Evolutionary conservation across 2,888 invertebrate genomes (phyloP), one percentile per base, ranked within the genome.

Genomic region (Ashinkailepas kermadecensis): DNA sequence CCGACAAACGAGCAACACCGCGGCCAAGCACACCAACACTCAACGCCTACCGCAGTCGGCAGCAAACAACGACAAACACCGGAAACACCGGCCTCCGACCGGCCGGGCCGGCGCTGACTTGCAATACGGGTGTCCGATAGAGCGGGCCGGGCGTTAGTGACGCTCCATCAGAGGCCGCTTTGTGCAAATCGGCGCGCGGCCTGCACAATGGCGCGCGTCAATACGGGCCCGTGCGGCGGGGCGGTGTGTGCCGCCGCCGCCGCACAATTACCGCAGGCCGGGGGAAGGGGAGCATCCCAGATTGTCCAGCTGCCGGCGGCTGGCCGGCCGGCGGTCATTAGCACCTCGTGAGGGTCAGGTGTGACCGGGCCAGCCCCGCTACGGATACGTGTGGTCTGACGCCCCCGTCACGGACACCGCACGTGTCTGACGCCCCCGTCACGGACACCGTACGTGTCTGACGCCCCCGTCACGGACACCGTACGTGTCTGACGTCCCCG

Each of bases 241-340:
- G 67, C 67, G 67, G n/a, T 23, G n/a, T 10, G 65, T 13, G 9
- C 70, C 13, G 74, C 54, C 54, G 2, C 54, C 74, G 54, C 74
- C 11, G 74, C 25, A 13, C 74, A 74, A 74, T 74, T 74, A 74
- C 54, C 10, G 74, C 54, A 23, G 54, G 54, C 54, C 74, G 74
- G 23, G n/a, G 54, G 74, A 18, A 7, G 74, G 74, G 74, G 54
- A 39, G 74, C 74, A 74, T 74, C 74, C 74, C 74, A 74, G 74
- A 74, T 74, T 74, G 74, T 74, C 70, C 39, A 39, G 70, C 70
- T 39, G 74, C 54, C 74, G 74, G 39, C 70, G 4, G 70, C 39
- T 1, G 39, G 39, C 21, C 70, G 65, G 70, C 70, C 23, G n/a
- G 15, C 10, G 39, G 70, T 74, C 74, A 54, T 74, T 74, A 74